phyloP scores from a whole-genome alignment of 2,888 invertebrate species.

The Xanthia icteritia region DNA sequence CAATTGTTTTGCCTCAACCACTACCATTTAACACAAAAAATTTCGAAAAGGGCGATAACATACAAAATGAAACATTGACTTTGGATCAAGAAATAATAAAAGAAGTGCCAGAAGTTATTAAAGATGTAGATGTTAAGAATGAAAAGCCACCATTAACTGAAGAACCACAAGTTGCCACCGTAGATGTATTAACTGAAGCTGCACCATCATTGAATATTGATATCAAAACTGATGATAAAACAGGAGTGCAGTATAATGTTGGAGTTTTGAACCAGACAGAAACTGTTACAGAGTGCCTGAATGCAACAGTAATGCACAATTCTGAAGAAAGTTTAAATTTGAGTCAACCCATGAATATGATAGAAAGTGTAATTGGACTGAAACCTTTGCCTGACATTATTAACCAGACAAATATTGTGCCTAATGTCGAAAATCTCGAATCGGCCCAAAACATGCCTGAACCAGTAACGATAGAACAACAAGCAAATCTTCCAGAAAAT shows the following conservation, averaged over 20 bases:
- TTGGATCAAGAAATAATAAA: slow-evolving; percentile 1
- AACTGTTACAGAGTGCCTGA: slow-evolving; percentile 13
- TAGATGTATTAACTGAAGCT: slow-evolving; percentile 24
- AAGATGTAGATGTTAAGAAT: neutral
- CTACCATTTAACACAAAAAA: neutral
- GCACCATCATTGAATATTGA: slow-evolving; percentile 8
- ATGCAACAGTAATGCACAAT: slow-evolving; percentile 11
- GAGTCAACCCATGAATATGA: slow-evolving; percentile 53
- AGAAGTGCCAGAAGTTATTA: slow-evolving; percentile 24
- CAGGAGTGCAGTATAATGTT: slow-evolving; percentile 1
- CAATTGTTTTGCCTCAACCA: slow-evolving; percentile 1
- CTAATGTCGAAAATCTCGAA: slow-evolving; percentile 27
- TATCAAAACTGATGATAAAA: slow-evolving; percentile 5
- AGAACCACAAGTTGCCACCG: neutral
- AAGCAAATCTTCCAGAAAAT: neutral
- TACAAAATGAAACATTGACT: slow-evolving; percentile 16
- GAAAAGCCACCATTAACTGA: slow-evolving; percentile 1
- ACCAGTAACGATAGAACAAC: neutral
- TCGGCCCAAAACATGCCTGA: neutral
- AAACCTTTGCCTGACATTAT: slow-evolving; percentile 67
- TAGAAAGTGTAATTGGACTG: slow-evolving; percentile 57
- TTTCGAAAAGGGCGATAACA: slow-evolving; percentile 1
- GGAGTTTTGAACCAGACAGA: slow-evolving; percentile 16
- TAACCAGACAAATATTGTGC: slow-evolving; percentile 59
- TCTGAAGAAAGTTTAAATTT: slow-evolving; percentile 16